Evolutionary conservation across 2,888 invertebrate genomes (phyloP), one percentile per base, ranked within the genome.

Genomic region (Dendrolimus pini): DNA sequence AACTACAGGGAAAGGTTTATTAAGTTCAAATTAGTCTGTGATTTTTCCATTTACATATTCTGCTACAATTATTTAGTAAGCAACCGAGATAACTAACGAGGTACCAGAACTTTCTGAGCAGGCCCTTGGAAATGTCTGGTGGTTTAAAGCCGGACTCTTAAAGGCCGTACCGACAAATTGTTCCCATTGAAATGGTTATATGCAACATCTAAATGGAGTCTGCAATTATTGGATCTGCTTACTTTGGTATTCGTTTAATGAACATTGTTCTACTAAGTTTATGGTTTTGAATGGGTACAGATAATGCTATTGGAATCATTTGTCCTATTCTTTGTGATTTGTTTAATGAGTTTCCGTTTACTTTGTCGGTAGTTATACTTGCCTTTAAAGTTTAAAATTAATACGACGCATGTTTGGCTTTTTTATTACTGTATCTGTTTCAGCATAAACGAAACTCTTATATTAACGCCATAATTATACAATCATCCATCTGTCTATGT

Each of bases 231-330:
- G 75, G 72, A 71, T 62, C 76, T 72, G 69, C 79, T 82, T 76
- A 72, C 80, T 86, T 82, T 80, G 88, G 89, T 85, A 88, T 89
- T 81, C 85, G 70, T 85, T 85, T 87, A 89, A 88, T 88, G 85
- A 88, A 85, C 85, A 87, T 89, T 89, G 89, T 89, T 83, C 12
- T 47, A 47, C 47, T 47, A 47, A 47, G 47, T 81, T 80, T 82
- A 72, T 64, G 69, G 78, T 80, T 79, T 71, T 81, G 82, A 84
- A 85, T 82, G 77, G 83, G 65, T 60, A 59, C 61, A 78, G 84
- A 83, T 83, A 80, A 79, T 76, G 9, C 41, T 9, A 12, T 41
- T 52, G 52, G 13, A 9, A n/a, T 41, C 41, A 41, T 56, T 56
- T 52, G 41, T 52, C 52, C 18, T 52, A 52, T 52, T 41, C 52